Evolutionary conservation across 2,888 invertebrate species (phyloP).

Genomic region (Lissonota sp.): DNA sequence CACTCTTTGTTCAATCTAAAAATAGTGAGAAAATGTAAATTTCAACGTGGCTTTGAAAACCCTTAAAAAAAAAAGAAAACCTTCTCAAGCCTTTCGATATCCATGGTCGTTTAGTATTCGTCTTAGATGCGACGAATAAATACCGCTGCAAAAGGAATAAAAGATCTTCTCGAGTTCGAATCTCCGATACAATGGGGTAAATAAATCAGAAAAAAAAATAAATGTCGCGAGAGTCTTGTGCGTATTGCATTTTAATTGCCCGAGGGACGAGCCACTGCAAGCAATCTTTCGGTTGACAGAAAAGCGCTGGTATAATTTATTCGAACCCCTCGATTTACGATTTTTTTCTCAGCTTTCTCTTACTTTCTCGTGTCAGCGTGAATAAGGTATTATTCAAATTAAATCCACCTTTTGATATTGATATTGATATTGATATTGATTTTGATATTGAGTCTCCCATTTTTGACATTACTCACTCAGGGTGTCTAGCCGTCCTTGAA

Average conservation of each 20-base stretch:
- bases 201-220: slow-evolving; percentile 23
- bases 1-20: background rate
- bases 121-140: slow-evolving; percentile 22
- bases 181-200: slow-evolving; percentile 37
- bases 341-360: slow-evolving; percentile 25
- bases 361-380: slow-evolving; percentile 35
- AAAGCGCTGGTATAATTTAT: slow-evolving; percentile 34
- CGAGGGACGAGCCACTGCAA: background rate
- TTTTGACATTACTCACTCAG: too few species aligned
- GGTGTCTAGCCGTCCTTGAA: too few species aligned
- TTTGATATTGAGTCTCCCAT: background rate
- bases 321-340: slow-evolving; percentile 54
- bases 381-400: slow-evolving; percentile 64
- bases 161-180: background rate
- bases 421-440: background rate
- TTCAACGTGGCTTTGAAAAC: background rate
- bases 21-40: background rate
- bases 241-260: slow-evolving; percentile 31
- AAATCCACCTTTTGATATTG: background rate
- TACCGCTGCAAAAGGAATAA: slow-evolving; percentile 26
- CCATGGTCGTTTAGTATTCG: slow-evolving; percentile 53
- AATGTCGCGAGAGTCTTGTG: slow-evolving; percentile 13
- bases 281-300: slow-evolving; percentile 5
- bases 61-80: background rate
- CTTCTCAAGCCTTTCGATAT: too few species aligned